Percentiles rank a stretch among this genome's conserved stretches.
These are phyloP conservation scores for Manis pentadactyla DNA, from an alignment of 2,797 vertebrate species.

Conservation along the genomic window DNA sequence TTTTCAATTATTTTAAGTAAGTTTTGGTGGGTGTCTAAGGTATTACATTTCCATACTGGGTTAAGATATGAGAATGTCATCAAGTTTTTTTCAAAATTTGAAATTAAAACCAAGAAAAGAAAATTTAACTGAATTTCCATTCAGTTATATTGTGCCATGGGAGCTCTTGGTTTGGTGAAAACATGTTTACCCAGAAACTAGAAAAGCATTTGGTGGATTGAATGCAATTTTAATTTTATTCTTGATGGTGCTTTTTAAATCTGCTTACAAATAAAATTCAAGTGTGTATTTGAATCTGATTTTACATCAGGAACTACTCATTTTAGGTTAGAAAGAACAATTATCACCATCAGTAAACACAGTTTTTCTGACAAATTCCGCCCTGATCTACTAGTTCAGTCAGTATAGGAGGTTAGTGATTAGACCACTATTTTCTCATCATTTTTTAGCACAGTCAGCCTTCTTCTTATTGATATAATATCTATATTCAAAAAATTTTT, in stretches of 20 bases:
- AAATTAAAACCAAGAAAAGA: slow-evolving; percentile 42
- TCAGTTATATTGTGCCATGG: not conserved
- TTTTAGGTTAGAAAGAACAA: not conserved
- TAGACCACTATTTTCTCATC: not conserved
- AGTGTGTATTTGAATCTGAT: not conserved
- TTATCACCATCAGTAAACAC: not conserved
- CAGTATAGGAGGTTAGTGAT: not conserved
- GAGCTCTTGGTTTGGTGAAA: slow-evolving; percentile 27
- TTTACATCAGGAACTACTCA: not conserved
- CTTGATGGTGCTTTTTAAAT: not conserved
- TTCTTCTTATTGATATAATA: not conserved
- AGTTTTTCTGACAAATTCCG: not conserved
- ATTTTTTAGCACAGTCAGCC: not conserved
- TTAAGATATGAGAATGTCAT: slow-evolving; percentile 15
- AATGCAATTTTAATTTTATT: not conserved
- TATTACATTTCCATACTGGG: slow-evolving; percentile 3
- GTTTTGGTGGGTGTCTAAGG: not conserved
- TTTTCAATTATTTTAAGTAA: slow-evolving; percentile 29
- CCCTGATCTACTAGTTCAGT: not conserved
- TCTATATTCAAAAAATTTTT: not conserved
- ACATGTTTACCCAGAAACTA: not conserved
- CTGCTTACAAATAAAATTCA: slow-evolving; percentile 11
- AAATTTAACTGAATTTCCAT: slow-evolving; percentile 29
- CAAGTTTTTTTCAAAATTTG: slow-evolving; percentile 31
- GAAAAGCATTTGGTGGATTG: not conserved